Conservation (phyloP, 2,113 vertebrate genomes). For the Alaudala cheleensis region DNA sequence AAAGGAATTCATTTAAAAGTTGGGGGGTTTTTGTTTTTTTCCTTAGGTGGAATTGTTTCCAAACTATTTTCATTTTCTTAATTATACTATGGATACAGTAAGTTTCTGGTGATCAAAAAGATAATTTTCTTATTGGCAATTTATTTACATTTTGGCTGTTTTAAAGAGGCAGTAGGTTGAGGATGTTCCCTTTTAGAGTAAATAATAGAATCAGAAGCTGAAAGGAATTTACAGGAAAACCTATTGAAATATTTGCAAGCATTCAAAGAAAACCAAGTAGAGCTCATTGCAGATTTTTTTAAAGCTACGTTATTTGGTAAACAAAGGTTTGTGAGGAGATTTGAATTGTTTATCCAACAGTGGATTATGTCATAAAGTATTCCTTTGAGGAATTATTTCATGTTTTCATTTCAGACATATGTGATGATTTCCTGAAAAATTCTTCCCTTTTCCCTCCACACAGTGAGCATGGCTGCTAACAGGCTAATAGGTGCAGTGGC, state of each 20-base stretch:
- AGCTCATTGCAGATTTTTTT: not conserved
- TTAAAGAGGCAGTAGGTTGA: not conserved
- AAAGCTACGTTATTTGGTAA: not conserved
- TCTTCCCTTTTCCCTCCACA: slow-evolving; percentile 93
- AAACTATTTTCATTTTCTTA: not conserved
- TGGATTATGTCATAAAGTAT: not conserved
- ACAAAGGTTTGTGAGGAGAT: not conserved
- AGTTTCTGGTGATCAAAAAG: slow-evolving; percentile 23
- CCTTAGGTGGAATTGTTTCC: not conserved
- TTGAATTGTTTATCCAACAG: not conserved
- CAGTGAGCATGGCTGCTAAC: slow-evolving; percentile 99
- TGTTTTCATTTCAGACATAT: slow-evolving; percentile 65
- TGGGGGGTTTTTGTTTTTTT: not conserved
- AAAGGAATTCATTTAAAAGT: not conserved
- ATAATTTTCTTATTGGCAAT: not conserved
- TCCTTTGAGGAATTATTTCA: slow-evolving; percentile 35
- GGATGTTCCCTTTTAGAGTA: not conserved
- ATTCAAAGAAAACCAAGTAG: not conserved
- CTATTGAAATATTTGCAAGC: not conserved
- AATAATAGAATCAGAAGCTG: not conserved
- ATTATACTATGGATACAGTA: slow-evolving; percentile 3
- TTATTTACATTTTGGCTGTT: not conserved
- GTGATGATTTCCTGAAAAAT: slow-evolving; percentile 67
- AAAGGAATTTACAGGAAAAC: not conserved
- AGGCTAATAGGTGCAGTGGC: slow-evolving; percentile 99